phyloP scores from a whole-genome alignment of 2,888 invertebrate genomes.

The Drosophila percnosoma region DNA sequence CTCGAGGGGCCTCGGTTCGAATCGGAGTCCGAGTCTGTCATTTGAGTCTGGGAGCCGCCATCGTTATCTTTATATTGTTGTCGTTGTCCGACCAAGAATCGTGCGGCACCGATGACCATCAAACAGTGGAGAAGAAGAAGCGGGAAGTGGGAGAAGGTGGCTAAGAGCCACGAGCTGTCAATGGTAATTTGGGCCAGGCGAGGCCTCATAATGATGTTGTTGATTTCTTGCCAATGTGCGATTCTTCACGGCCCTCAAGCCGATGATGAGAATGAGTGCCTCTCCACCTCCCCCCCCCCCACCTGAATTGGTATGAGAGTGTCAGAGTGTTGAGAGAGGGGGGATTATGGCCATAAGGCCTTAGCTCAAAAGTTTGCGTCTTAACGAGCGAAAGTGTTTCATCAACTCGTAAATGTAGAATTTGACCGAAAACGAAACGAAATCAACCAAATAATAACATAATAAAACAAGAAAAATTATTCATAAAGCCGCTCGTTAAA shows the following conservation, averaged over 20 bases:
- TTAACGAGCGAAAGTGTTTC: conserved; percentile 77
- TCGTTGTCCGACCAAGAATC: conserved; percentile 43
- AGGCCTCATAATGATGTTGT: conserved; percentile 52
- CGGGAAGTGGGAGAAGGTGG: neutral
- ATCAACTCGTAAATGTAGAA: conserved; percentile 63
- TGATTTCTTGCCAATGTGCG: conserved; percentile 68
- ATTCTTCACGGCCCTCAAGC: conserved; percentile 42
- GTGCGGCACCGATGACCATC: conserved; percentile 73
- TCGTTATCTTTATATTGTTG: conserved; percentile 21
- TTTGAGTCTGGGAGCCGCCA: conserved; percentile 36
- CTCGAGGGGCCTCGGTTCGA: conserved; percentile 34
- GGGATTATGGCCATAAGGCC: neutral
- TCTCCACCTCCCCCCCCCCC: neutral
- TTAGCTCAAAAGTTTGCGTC: conserved; percentile 36
- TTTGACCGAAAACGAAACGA: conserved; percentile 66
- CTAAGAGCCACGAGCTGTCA: conserved; percentile 45
- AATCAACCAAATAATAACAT: conserved; percentile 55
- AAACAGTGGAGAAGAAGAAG: neutral
- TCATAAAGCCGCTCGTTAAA: conserved; percentile 51
- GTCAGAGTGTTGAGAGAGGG: neutral
- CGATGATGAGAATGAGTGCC: conserved; percentile 18
- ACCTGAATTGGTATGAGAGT: neutral
- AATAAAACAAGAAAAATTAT: conserved; percentile 16
- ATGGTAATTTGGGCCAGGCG: conserved; percentile 66
- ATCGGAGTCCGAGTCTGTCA: conserved; percentile 38